Evolutionary conservation across 2,113 vertebrate genomes (phyloP).

Genomic region (Indicator indicator): DNA sequence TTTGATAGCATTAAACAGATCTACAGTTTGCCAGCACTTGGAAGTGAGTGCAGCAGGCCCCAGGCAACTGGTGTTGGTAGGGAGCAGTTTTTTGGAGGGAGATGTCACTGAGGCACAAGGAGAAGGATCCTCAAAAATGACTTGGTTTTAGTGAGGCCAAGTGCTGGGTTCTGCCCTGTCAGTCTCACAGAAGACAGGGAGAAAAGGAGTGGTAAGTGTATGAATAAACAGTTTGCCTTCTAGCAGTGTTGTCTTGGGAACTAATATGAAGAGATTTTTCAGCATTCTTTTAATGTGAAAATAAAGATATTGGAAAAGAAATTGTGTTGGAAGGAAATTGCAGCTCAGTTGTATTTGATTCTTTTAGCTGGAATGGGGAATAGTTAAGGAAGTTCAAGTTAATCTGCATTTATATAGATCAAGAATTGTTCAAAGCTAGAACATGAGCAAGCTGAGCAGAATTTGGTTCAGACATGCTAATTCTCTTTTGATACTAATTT

Average conservation of each 20-base stretch:
- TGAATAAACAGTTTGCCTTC: background rate
- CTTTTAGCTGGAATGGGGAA: background rate
- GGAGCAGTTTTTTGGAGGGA: background rate
- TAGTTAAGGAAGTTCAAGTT: background rate
- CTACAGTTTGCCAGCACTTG: background rate
- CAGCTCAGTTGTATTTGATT: background rate
- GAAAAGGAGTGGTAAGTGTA: background rate
- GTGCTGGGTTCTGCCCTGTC: background rate
- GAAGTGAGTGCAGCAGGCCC: background rate
- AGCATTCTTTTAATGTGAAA: background rate
- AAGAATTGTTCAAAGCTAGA: background rate
- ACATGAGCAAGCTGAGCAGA: background rate
- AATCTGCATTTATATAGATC: conserved; percentile 29
- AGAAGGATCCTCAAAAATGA: background rate
- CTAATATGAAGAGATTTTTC: background rate
- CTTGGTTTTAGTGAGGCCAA: background rate
- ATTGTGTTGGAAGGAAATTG: background rate
- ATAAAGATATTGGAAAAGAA: background rate
- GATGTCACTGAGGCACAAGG: background rate
- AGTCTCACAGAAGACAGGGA: background rate
- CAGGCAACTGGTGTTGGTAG: background rate
- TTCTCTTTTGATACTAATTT: conserved; percentile 10
- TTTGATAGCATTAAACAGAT: background rate
- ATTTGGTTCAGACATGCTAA: background rate
- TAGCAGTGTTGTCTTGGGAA: background rate